These are phyloP conservation scores for Cebuella pygmaea DNA, from an alignment of 2,797 vertebrate species.

Conservation along the genomic window DNA sequence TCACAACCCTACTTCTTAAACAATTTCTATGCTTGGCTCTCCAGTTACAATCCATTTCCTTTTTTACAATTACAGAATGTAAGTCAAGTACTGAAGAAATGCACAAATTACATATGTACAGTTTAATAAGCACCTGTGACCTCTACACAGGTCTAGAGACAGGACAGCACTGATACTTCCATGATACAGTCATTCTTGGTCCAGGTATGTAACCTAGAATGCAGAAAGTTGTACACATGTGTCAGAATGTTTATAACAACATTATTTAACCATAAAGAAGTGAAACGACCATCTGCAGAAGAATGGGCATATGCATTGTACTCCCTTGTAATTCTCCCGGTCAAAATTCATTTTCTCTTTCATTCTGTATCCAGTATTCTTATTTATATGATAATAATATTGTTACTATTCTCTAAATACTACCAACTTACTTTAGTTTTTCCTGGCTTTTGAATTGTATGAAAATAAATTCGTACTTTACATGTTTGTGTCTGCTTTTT, in stretches of 20 bases:
- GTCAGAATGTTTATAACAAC: neutral
- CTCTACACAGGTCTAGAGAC: neutral
- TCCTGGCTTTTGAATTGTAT: neutral
- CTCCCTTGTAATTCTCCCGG: neutral
- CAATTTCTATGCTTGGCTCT: neutral
- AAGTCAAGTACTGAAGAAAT: neutral
- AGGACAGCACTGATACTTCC: neutral
- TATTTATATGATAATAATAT: neutral
- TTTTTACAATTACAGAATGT: neutral
- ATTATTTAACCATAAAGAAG: neutral
- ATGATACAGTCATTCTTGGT: neutral
- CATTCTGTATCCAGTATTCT: neutral
- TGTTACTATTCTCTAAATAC: neutral
- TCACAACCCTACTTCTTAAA: neutral
- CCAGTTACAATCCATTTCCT: neutral
- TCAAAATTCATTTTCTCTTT: neutral
- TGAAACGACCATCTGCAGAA: neutral
- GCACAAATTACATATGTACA: neutral
- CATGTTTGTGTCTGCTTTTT: conserved; percentile 43
- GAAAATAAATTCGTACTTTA: neutral
- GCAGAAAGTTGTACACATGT: neutral
- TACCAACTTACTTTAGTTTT: neutral
- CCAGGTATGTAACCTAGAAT: neutral
- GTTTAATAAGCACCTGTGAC: neutral
- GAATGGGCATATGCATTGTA: neutral